Conservation (phyloP, 2,888 invertebrate species). For the Cerceris rybyensis region DNA sequence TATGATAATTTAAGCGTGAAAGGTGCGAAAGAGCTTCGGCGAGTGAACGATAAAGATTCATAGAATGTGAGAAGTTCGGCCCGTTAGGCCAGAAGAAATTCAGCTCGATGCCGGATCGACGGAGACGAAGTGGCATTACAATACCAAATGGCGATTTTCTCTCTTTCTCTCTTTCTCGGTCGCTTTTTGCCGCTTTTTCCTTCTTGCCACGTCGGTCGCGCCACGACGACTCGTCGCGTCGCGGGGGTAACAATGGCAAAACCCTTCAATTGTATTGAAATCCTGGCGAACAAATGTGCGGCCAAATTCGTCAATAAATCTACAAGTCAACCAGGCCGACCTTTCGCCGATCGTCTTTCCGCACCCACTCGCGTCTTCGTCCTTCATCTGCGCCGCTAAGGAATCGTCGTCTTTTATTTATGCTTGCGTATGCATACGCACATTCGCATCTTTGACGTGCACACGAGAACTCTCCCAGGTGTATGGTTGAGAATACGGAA, state of each 20-base stretch:
- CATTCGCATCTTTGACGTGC: conserved; percentile 18
- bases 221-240: conserved; percentile 57
- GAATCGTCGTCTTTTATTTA: conserved; percentile 29
- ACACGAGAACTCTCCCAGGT: conserved; percentile 24
- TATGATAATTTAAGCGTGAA: conserved; percentile 28
- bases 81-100: conserved; percentile 34
- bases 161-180: conserved; percentile 27
- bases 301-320: conserved; percentile 79
- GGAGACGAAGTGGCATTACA: conserved; percentile 68
- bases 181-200: conserved; percentile 1
- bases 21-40: conserved; percentile 1
- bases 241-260: conserved; percentile 72
- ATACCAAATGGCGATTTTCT: conserved; percentile 71
- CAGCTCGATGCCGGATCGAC: conserved; percentile 47
- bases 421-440: conserved; percentile 25
- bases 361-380: conserved; percentile 18
- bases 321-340: conserved; percentile 72
- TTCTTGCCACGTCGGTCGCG: conserved; percentile 43
- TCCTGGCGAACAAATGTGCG: conserved; percentile 75
- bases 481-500: conserved; percentile 54
- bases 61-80: conserved; percentile 41
- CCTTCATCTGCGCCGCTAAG: conserved; percentile 4
- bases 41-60: conserved; percentile 46
- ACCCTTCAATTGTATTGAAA: conserved; percentile 78
- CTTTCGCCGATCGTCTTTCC: conserved; percentile 34